Percentiles rank a stretch among this genome's conserved stretches.
Evolutionary conservation across 2,888 invertebrate genomes (phyloP).

Genomic region (Tyria jacobaeae): DNA sequence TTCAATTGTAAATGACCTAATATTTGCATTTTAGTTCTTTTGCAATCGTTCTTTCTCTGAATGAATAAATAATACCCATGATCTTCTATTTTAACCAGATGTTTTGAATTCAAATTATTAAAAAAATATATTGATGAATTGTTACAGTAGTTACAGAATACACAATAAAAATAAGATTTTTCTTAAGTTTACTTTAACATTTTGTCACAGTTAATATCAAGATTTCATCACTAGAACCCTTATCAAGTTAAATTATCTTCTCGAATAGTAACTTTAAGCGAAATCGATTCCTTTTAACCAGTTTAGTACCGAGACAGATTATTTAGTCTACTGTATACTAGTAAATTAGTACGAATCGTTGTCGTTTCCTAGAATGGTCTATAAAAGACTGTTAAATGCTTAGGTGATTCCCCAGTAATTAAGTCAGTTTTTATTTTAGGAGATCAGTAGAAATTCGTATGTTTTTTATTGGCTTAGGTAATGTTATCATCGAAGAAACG

Average conservation of each 20-base stretch:
- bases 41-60: too few species aligned
- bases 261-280: not conserved
- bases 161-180: too few species aligned
- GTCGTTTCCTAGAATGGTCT: slow-evolving; percentile 11
- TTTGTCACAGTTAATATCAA: not conserved
- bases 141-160: too few species aligned
- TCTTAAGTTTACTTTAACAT: not conserved
- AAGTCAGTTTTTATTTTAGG: not conserved
- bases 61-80: too few species aligned
- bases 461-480: not conserved
- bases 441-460: not conserved
- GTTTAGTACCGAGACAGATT: not conserved
- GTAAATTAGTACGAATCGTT: slow-evolving; percentile 15
- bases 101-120: too few species aligned
- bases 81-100: too few species aligned
- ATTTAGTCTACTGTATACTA: slow-evolving; percentile 5
- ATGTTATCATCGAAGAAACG: too few species aligned
- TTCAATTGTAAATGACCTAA: too few species aligned
- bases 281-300: slow-evolving; percentile 1
- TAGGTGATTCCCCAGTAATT: slow-evolving; percentile 1
- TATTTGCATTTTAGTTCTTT: too few species aligned
- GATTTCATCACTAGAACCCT: slow-evolving; percentile 1
- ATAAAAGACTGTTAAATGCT: not conserved
- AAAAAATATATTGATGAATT: too few species aligned
- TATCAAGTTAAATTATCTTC: slow-evolving; percentile 12